These are phyloP conservation scores for Mesorhabditis belari DNA, from an alignment of 2,888 invertebrate species.

Conservation along the genomic window DNA sequence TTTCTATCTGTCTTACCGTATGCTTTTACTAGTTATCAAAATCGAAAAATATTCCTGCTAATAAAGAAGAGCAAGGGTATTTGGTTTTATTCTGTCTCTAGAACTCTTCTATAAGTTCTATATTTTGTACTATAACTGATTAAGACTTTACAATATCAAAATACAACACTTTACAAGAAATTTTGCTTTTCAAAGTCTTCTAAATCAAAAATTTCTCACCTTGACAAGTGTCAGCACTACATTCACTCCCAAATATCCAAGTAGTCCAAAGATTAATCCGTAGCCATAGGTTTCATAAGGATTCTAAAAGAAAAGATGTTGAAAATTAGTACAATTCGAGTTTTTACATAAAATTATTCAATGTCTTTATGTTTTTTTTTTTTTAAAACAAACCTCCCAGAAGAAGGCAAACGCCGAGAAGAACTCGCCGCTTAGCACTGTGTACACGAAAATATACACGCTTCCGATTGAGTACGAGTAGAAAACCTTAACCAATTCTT, in stretches of 20 bases:
- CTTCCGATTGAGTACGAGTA: constrained; percentile 86
- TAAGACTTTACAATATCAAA: background rate
- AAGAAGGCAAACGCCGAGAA: constrained; percentile 72
- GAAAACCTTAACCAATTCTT: constrained; percentile 60
- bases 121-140: too few relatives aligned
- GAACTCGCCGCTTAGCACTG: constrained; percentile 70
- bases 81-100: too few relatives aligned
- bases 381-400: constrained; percentile 61
- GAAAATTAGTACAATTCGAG: background rate
- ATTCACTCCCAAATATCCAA: constrained; percentile 86
- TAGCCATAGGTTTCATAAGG: constrained; percentile 73
- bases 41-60: too few relatives aligned
- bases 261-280: constrained; percentile 75
- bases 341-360: background rate
- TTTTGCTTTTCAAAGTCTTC: too few relatives aligned
- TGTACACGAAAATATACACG: constrained; percentile 70
- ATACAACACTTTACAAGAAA: background rate
- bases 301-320: constrained; percentile 49
- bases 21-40: too few relatives aligned
- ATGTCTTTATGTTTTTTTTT: background rate
- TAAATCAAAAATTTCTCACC: constrained; percentile 68
- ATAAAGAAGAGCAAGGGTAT: too few relatives aligned
- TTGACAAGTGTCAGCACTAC: constrained; percentile 82
- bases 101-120: too few relatives aligned
- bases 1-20: too few relatives aligned